Evolutionary conservation across 2,888 invertebrate genomes (phyloP), one percentile per base, ranked within the genome.

Genomic region (Drosophila lacicola): DNA sequence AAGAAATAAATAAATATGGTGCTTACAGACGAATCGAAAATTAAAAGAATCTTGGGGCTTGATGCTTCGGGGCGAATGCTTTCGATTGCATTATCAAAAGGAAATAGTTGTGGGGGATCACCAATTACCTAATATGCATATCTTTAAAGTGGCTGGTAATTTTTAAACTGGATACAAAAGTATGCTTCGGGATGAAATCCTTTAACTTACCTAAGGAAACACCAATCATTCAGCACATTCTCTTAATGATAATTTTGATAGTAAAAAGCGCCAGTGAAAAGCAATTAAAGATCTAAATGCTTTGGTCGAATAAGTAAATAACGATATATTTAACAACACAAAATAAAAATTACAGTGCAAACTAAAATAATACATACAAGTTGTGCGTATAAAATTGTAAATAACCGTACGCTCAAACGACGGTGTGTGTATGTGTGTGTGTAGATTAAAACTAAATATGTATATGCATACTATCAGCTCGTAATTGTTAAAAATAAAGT

Each of bases 281-380:
- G 4, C 17, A 46, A 61, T 60, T 21, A 42, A 56, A 47, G 46
- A 60, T 9, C 19, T 50, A 46, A 34, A 57, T 73, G 62, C 67
- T 78, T 78, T 78, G 88, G 80, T 88, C 77, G 83, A 89, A 81
- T 85, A 85, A 85, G 88, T 89, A 88, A 90, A 88, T 88, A 88
- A 88, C 90, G 88, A 90, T 88, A 89, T 88, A 88, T 88, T 88
- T 88, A 88, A 88, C 90, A 90, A 88, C 90, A 88, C 80, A 89
- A 88, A 83, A 81, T 89, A 88, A 90, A 86, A 82, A 88, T 75
- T 72, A 88, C 78, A 79, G 80, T 85, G 89, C 88, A 80, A 75
- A 70, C 70, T 80, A 85, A 88, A 89, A 79, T 89, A 89, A 84
- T 88, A 87, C 89, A 84, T 84, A 89, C 83, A 84, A 64, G 44